Base-by-base conservation (phyloP, 2,888 invertebrate genomes). In the Poecilus cupreus region DNA sequence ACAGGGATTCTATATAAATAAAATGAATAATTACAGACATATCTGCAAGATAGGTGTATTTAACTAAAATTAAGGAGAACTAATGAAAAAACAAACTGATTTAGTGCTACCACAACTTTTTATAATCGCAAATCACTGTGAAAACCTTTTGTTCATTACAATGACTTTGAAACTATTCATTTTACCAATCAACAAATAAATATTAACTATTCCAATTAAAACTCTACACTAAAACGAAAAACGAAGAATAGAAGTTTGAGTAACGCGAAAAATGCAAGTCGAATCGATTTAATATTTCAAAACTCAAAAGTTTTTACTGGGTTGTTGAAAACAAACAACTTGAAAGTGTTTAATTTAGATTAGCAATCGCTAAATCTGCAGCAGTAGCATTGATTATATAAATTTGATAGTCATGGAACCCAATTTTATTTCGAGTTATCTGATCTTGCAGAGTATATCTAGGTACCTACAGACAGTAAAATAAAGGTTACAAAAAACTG, bases 191-290 rank as follows among this genome's bases (percentile, higher is more conserved):
- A 13, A 18, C 16, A 18, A 3, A 51, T 3, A 4, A 10, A 51
- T 8, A 8, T 68, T 37, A 68, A 68, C 64, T 32, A 68, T 68
- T 37, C 37, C 64, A 68, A 68, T 68, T 68, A 68, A 68, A 68
- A 68, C 37, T 68, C 20, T 10, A 13, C 32, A 2, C 5, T 26
- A 13, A n/a, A 13, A n/a, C 4, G 24, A 26, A n/a, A 8, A 60
- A 60, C 11, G 3, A 57, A 24, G 2, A 10, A 43, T 11, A 10
- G n/a, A 11, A 43, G 13, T n/a, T 32, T 3, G 43, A 43, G 43
- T 8, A 43, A 4, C 18, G 20, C 4, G 20, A 57, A 57, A 57
- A 57, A 11, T 13, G 2, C n/a, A 2, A 2, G 13, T 20, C 51
- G 22, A n/a, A 2, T 22, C 20, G 22, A 54, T 54, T 26, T 26